Conservation (phyloP, 2,113 vertebrate genomes). For the Dermatemys mawii region DNA sequence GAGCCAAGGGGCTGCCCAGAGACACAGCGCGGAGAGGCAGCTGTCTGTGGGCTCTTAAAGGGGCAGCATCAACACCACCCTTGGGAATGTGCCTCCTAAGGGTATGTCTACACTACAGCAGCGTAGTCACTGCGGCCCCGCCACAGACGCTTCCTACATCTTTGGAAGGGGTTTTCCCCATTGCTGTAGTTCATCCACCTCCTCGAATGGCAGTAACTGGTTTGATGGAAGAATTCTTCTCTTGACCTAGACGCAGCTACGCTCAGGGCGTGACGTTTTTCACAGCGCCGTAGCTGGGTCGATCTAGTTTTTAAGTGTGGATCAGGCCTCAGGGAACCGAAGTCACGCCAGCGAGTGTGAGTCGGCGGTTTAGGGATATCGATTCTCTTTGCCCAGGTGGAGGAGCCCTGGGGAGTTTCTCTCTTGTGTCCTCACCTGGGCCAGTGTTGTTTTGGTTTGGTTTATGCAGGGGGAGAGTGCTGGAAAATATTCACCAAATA, state of each 20-base stretch:
- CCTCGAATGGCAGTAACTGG: neutral
- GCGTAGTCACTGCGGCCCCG: too few species aligned
- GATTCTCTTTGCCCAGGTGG: neutral
- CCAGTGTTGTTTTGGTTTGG: neutral
- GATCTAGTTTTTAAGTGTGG: too few species aligned
- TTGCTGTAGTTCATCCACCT: neutral
- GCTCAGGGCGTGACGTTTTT: neutral
- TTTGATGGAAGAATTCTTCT: neutral
- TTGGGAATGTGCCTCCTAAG: neutral
- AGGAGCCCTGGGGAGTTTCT: neutral
- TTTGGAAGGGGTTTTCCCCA: neutral
- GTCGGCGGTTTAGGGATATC: too few species aligned
- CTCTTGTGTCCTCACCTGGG: neutral
- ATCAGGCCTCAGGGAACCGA: too few species aligned
- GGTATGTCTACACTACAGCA: too few species aligned
- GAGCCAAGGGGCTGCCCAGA: neutral
- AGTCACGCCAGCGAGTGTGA: neutral
- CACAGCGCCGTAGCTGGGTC: neutral
- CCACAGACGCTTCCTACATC: neutral
- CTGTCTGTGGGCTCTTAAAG: neutral
- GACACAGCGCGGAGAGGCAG: neutral
- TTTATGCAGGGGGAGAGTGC: neutral
- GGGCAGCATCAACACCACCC: neutral
- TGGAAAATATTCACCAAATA: too few species aligned
- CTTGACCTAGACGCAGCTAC: neutral